Evolutionary conservation across 1,140 invertebrate species (phyloP).

Genomic region (Pseudomyrmex sp.): DNA sequence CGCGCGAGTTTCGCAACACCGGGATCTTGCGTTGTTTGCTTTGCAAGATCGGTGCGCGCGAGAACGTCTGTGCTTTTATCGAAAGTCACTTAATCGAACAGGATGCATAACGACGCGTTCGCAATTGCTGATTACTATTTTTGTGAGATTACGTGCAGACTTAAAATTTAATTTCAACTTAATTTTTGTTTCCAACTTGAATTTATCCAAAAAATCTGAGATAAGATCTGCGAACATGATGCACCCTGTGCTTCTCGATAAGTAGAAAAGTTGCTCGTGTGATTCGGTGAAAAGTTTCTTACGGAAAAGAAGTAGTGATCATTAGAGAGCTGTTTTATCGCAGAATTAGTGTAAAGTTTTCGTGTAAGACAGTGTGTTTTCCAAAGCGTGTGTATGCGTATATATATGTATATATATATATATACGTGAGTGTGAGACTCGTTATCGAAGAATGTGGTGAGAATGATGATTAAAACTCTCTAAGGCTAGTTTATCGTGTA

Average conservation of each 20-base stretch:
- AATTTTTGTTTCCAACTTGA: too few species aligned
- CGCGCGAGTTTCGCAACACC: slow-evolving; percentile 6
- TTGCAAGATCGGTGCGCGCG: background rate
- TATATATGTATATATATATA: background rate
- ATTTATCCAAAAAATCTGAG: background rate
- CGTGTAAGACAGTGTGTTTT: slow-evolving; percentile 43
- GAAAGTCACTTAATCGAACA: background rate
- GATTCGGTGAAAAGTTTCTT: background rate
- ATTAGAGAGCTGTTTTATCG: background rate
- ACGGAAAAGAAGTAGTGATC: background rate
- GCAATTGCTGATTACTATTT: slow-evolving; percentile 9
- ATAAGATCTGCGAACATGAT: background rate
- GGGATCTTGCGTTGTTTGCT: slow-evolving; percentile 39
- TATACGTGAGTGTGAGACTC: slow-evolving; percentile 14
- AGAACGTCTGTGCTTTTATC: slow-evolving; percentile 23
- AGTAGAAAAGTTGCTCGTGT: slow-evolving; percentile 32
- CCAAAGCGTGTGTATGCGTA: slow-evolving; percentile 35
- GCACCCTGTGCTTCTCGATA: background rate
- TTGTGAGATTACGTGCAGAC: too few species aligned
- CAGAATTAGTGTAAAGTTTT: slow-evolving; percentile 16
- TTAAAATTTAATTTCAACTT: too few species aligned
- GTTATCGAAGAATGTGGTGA: slow-evolving; percentile 59
- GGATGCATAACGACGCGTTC: background rate
- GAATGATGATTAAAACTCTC: slow-evolving; percentile 63
- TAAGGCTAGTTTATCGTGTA: slow-evolving; percentile 73